phyloP scores from a whole-genome alignment of 2,797 vertebrate species.

The Xenops minutus region DNA sequence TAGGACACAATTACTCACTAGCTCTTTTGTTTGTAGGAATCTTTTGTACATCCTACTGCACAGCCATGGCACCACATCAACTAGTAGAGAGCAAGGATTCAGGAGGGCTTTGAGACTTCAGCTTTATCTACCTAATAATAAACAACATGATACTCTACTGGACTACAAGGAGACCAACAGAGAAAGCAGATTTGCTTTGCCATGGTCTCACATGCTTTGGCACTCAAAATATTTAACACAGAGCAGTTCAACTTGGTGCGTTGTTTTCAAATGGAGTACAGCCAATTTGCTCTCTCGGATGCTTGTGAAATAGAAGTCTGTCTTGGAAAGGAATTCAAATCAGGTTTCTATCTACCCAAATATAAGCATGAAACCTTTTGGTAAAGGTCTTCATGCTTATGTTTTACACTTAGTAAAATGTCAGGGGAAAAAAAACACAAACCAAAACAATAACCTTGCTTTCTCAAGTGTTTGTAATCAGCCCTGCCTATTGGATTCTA shows the following conservation, averaged over 20 bases:
- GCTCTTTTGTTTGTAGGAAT: neutral
- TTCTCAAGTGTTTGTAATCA: neutral
- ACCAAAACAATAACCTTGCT: neutral
- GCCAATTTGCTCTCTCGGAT: neutral
- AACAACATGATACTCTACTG: neutral
- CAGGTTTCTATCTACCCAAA: neutral
- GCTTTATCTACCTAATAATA: neutral
- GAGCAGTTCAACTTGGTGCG: neutral
- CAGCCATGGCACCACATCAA: neutral
- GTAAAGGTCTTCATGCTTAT: neutral
- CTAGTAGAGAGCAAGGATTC: neutral
- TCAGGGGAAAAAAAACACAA: rapidly evolving
- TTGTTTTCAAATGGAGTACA: neutral
- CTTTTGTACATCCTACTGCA: neutral
- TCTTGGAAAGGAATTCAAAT: neutral
- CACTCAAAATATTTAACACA: neutral
- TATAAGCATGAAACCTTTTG: neutral
- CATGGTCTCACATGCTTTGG: neutral
- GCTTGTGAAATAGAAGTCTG: neutral
- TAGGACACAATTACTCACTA: neutral
- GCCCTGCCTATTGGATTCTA: neutral
- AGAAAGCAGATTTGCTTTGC: neutral
- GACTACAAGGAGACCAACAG: neutral
- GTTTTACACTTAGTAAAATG: neutral
- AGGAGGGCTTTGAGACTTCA: neutral